Evolutionary conservation across 2,888 invertebrate genomes (phyloP).

Genomic region (Elaeidobius kamerunicus): DNA sequence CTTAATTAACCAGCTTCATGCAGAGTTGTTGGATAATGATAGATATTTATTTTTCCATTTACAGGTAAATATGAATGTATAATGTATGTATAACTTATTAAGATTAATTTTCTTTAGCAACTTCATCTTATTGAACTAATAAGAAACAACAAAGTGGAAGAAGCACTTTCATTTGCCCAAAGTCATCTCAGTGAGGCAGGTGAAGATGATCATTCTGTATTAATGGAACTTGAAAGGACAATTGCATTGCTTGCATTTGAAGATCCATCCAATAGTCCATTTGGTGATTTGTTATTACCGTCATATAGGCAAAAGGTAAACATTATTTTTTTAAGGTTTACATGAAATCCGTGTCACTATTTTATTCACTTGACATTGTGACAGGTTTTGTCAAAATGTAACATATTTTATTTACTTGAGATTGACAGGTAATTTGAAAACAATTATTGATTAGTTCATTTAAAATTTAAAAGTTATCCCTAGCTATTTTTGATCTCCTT

Average conservation of each 20-base stretch:
- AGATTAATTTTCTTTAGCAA: conserved; percentile 61
- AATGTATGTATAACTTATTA: not conserved
- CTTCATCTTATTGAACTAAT: conserved; percentile 87
- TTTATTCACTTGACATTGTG: not conserved
- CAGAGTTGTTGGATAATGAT: conserved; percentile 92
- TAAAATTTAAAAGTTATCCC: too few species aligned
- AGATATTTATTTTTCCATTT: conserved; percentile 94
- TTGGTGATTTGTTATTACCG: conserved; percentile 88
- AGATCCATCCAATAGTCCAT: conserved; percentile 91
- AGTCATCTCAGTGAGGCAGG: conserved; percentile 87
- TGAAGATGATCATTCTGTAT: conserved; percentile 71
- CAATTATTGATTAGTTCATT: too few species aligned
- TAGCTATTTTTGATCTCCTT: too few species aligned
- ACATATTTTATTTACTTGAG: not conserved
- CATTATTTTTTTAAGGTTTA: too few species aligned
- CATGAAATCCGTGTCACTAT: too few species aligned
- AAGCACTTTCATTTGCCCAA: conserved; percentile 86
- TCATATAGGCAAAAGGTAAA: conserved; percentile 93
- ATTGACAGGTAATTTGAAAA: too few species aligned
- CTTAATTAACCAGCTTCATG: conserved; percentile 90
- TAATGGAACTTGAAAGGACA: conserved; percentile 85
- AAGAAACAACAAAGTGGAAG: conserved; percentile 78
- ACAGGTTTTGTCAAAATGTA: not conserved
- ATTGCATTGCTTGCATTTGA: conserved; percentile 95
- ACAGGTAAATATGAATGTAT: conserved; percentile 58